These are phyloP conservation scores for Solenopsis fugax DNA, from an alignment of 1,140 invertebrate genomes.

Conservation along the genomic window DNA sequence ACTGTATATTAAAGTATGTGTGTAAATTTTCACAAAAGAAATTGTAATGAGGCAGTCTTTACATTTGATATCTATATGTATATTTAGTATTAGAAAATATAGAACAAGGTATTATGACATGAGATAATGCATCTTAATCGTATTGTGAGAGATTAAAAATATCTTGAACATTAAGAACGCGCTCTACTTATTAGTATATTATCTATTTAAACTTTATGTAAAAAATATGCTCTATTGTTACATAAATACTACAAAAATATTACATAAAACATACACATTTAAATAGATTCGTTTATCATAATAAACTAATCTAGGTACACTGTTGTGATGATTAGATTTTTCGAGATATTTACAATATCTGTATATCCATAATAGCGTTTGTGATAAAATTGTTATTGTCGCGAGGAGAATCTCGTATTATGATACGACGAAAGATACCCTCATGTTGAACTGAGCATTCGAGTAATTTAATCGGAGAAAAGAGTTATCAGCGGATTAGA, in stretches of 20 bases:
- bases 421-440: not conserved
- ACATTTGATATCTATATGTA: not conserved
- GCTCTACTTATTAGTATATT: not conserved
- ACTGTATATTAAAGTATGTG: not conserved
- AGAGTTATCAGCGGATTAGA: not conserved
- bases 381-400: conserved; percentile 19
- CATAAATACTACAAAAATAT: not conserved
- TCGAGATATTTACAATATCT: not conserved
- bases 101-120: not conserved
- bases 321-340: not conserved
- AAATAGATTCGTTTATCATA: not conserved
- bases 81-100: not conserved
- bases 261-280: not conserved
- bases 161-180: not conserved
- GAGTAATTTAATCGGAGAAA: not conserved
- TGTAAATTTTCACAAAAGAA: not conserved
- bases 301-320: not conserved
- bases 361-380: not conserved
- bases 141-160: not conserved
- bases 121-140: not conserved
- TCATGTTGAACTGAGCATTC: not conserved
- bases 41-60: not conserved
- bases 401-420: not conserved
- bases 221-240: not conserved
- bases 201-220: not conserved